Percentiles rank a stretch among this genome's conserved stretches.
phyloP scores from a whole-genome alignment of 2,888 invertebrate genomes.

The Mesodorylaimus sp. region DNA sequence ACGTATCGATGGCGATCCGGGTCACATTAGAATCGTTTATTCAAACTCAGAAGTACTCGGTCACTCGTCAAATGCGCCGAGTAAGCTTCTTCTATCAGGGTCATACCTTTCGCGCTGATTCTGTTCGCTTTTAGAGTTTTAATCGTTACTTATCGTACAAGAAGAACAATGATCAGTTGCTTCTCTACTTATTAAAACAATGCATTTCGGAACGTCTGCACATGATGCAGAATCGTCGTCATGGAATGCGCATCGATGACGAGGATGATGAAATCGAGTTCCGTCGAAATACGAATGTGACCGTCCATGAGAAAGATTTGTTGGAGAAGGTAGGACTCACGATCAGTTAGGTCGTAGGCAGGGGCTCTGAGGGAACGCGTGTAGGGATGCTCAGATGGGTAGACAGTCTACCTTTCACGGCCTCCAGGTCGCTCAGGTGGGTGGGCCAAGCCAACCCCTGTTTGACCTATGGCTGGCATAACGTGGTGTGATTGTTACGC shows the following conservation, averaged over 20 bases:
- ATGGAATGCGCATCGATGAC: conserved; percentile 4
- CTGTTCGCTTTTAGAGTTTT: conserved; percentile 52
- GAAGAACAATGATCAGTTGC: conserved; percentile 81
- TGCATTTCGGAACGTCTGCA: conserved; percentile 35
- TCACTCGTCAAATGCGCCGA: conserved; percentile 85
- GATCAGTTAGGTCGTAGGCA: too few relatives aligned
- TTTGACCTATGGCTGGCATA: too few relatives aligned
- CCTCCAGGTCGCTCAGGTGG: too few relatives aligned
- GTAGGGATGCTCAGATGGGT: too few relatives aligned
- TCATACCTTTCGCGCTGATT: not conserved
- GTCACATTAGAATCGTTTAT: conserved; percentile 97
- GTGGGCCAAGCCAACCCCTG: too few relatives aligned
- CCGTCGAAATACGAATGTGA: conserved; percentile 48
- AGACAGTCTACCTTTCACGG: too few relatives aligned
- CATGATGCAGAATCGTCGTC: conserved; percentile 16
- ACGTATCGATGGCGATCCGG: conserved; percentile 89
- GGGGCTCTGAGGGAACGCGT: too few relatives aligned
- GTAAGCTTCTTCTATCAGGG: conserved; percentile 36
- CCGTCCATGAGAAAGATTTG: conserved; percentile 64
- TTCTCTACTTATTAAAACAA: conserved; percentile 83
- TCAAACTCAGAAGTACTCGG: conserved; percentile 91
- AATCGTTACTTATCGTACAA: conserved; percentile 76
- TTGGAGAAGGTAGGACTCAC: conserved; percentile 45
- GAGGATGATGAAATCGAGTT: not conserved
- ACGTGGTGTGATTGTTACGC: too few relatives aligned